A percentile compares a stretch with the other conserved stretches of the same genome.
Evolutionary conservation across 2,797 vertebrate genomes (phyloP).

Genomic region (Sebastes itinus): DNA sequence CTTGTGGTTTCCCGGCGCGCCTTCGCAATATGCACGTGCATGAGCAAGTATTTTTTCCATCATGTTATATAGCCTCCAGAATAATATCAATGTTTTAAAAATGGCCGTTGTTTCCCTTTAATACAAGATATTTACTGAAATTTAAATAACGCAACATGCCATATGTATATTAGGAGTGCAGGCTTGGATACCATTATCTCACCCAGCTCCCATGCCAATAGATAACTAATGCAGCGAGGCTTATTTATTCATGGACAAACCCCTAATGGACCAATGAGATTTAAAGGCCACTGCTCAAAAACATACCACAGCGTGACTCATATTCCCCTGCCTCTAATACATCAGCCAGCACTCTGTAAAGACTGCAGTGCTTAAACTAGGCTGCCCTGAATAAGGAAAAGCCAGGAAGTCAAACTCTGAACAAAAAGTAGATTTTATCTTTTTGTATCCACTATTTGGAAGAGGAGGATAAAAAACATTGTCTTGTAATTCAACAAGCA

Average conservation of each 20-base stretch:
- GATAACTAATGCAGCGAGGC: neutral
- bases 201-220: neutral
- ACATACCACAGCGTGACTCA: constrained; percentile 35
- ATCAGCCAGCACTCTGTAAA: neutral
- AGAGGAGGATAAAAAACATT: neutral
- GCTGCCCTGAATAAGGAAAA: neutral
- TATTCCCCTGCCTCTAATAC: neutral
- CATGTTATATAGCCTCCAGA: no score
- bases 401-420: neutral
- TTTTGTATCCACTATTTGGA: neutral
- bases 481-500: neutral
- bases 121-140: neutral
- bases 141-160: neutral
- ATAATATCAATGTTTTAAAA: no score
- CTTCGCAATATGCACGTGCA: no score
- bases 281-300: constrained; percentile 48
- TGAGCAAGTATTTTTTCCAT: no score
- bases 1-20: no score
- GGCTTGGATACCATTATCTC: neutral
- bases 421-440: neutral
- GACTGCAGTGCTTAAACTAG: neutral
- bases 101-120: no score
- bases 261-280: constrained; percentile 22
- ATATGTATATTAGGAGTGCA: neutral
- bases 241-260: constrained; percentile 47